Evolutionary conservation across 2,888 invertebrate species (phyloP).

Genomic region (Alcis repandata): DNA sequence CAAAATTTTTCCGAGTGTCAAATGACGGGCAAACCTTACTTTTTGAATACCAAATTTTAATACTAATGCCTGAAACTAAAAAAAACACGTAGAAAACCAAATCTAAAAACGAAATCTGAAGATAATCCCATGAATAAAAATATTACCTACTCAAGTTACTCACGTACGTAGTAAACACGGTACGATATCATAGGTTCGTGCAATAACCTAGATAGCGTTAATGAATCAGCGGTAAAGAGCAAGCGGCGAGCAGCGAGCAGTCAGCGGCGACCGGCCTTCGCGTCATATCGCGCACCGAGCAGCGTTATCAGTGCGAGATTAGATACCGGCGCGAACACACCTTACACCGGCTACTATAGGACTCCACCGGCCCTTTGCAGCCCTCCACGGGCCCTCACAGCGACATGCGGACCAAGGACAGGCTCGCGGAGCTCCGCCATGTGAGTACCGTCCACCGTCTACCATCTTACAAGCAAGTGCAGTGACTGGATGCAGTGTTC

Average conservation of each 20-base stretch:
- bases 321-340: slow-evolving; percentile 72
- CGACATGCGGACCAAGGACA: slow-evolving; percentile 77
- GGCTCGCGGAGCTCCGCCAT: slow-evolving; percentile 74
- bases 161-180: background rate
- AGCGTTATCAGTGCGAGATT: slow-evolving; percentile 62
- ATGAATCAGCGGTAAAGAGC: slow-evolving; percentile 20
- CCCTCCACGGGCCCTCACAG: background rate
- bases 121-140: too few relatives aligned
- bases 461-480: too few relatives aligned
- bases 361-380: background rate
- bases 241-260: slow-evolving; percentile 5
- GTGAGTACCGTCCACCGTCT: slow-evolving; percentile 61
- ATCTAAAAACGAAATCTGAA: too few relatives aligned
- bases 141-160: background rate
- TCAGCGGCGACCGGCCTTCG: slow-evolving; percentile 11
- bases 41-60: too few relatives aligned
- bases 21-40: too few relatives aligned
- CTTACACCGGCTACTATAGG: slow-evolving; percentile 38
- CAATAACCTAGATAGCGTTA: slow-evolving; percentile 29
- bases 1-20: too few relatives aligned
- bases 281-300: slow-evolving; percentile 25
- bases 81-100: too few relatives aligned
- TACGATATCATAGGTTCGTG: slow-evolving; percentile 13
- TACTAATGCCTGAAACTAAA: too few relatives aligned
- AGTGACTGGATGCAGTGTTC: slow-evolving; percentile 1